Evolutionary conservation across 2,888 invertebrate genomes (phyloP).

Genomic region (Folsomia manolachei): DNA sequence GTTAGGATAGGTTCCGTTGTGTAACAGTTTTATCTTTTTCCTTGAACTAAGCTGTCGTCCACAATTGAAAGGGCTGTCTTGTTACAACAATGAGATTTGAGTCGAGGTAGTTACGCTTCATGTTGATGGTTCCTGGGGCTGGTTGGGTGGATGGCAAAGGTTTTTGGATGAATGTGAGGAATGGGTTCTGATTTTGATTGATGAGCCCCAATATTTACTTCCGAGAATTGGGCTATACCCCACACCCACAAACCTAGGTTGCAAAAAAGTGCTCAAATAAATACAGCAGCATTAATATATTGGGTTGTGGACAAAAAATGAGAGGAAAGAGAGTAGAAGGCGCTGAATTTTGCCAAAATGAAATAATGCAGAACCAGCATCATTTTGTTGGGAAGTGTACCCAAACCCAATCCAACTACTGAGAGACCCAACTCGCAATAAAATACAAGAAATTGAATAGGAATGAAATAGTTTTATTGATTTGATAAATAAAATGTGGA

Average conservation of each 20-base stretch:
- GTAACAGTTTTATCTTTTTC: no score
- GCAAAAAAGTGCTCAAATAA: background rate
- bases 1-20: no score
- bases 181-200: conserved; percentile 50
- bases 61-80: background rate
- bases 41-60: no score
- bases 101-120: background rate
- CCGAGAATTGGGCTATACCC: conserved; percentile 36
- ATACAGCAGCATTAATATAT: background rate
- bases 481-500: background rate
- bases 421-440: background rate
- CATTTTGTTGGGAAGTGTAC: no score
- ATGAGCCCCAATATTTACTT: conserved; percentile 48
- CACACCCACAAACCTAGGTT: background rate
- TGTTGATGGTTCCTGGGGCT: no score
- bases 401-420: no score
- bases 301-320: no score
- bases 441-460: no score
- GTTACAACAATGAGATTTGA: background rate
- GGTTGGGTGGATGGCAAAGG: background rate
- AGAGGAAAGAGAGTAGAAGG: no score
- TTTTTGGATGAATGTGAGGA: no score
- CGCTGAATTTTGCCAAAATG: no score
- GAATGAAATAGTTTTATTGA: background rate
- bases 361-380: background rate